phyloP scores from a whole-genome alignment of 2,888 invertebrate genomes.

The Ditula angustiorana region DNA sequence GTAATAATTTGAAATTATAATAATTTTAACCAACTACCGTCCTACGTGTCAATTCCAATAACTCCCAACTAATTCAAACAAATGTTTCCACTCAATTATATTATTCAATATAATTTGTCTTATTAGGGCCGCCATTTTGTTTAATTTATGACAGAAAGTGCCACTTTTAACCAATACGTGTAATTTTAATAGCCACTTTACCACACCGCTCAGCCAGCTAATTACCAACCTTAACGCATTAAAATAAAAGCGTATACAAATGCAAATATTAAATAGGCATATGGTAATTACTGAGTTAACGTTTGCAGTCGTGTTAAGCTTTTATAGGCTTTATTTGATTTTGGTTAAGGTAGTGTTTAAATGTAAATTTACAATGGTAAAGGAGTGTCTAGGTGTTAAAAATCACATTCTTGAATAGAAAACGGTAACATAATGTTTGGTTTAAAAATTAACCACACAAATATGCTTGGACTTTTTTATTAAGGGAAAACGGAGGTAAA shows the following conservation, averaged over 20 bases:
- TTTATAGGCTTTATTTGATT: background rate
- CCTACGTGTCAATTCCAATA: background rate
- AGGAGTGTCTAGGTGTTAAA: slow-evolving; percentile 28
- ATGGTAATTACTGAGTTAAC: background rate
- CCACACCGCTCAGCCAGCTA: background rate
- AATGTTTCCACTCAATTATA: slow-evolving; percentile 26
- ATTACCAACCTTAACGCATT: background rate
- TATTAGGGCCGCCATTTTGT: slow-evolving; percentile 20
- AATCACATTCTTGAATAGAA: slow-evolving; percentile 24
- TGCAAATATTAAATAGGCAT: background rate
- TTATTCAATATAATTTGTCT: slow-evolving; percentile 31
- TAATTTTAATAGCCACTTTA: slow-evolving; percentile 18
- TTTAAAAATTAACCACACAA: background rate
- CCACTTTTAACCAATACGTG: background rate
- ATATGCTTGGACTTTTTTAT: too few relatives aligned
- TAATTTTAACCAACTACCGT: background rate
- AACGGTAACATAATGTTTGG: background rate
- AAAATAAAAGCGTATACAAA: background rate
- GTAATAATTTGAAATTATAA: background rate
- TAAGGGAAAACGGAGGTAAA: too few relatives aligned
- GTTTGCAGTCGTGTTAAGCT: background rate
- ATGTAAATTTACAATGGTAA: background rate
- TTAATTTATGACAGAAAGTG: slow-evolving; percentile 32
- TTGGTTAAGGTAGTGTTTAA: background rate
- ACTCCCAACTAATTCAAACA: slow-evolving; percentile 27